Percentiles rank a stretch among this genome's conserved stretches.
Evolutionary conservation across 1,140 invertebrate species (phyloP).

Genomic region (Sarcophaga peregrina): DNA sequence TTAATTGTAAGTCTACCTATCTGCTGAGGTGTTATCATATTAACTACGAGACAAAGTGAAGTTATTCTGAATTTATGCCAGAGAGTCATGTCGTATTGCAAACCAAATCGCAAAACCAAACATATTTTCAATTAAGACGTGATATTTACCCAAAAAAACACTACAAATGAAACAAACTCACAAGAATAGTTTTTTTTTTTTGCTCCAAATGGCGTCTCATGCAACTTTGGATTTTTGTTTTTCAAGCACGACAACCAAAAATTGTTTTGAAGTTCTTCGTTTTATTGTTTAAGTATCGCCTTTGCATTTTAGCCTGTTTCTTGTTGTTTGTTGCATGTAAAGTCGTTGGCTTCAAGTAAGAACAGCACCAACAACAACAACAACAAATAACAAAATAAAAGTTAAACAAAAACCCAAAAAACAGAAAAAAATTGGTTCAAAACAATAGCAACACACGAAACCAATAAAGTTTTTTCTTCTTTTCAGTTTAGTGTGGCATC

Average conservation of each 20-base stretch:
- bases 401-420: too few species aligned
- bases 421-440: too few species aligned
- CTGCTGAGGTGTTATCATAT: too few species aligned
- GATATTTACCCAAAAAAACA: too few species aligned
- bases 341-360: neutral
- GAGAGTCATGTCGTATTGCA: too few species aligned
- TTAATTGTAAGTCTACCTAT: too few species aligned
- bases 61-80: too few species aligned
- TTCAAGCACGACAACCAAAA: neutral
- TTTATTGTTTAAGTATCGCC: neutral
- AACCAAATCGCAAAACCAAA: too few species aligned
- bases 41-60: too few species aligned
- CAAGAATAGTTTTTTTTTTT: neutral
- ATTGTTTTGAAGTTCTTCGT: conserved; percentile 19
- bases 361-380: too few species aligned
- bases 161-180: neutral
- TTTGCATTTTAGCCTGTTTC: neutral
- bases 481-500: neutral
- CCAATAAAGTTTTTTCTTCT: neutral
- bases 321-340: neutral
- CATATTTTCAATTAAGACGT: too few species aligned
- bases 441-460: conserved; percentile 18
- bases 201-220: neutral
- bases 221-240: conserved; percentile 3
- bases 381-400: too few species aligned